Percentiles rank a stretch among this genome's conserved stretches.
phyloP scores from a whole-genome alignment of 2,113 vertebrate genomes.

The Balaeniceps rex region DNA sequence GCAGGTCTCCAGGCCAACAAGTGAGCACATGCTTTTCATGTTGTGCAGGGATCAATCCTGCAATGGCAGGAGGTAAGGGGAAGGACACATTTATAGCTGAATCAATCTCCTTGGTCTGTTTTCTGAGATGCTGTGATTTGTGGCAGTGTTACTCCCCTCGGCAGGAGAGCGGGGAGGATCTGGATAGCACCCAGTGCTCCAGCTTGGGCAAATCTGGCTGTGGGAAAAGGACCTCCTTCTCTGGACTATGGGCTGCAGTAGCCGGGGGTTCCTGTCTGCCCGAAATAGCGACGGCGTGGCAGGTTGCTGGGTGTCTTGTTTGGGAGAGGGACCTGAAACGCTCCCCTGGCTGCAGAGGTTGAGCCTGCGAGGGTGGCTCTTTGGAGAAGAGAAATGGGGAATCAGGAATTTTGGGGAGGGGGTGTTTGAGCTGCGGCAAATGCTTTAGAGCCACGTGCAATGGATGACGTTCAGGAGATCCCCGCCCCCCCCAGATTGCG shows the following conservation, averaged over 20 bases:
- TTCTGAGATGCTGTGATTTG: neutral
- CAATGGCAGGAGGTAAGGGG: slow-evolving; percentile 13
- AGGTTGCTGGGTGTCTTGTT: neutral
- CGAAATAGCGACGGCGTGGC: neutral
- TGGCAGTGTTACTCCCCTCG: neutral
- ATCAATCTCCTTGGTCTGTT: neutral
- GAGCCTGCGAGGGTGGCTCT: neutral
- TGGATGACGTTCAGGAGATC: neutral
- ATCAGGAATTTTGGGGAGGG: neutral
- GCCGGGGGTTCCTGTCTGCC: accelerated
- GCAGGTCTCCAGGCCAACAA: slow-evolving; percentile 53
- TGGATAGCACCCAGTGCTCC: neutral
- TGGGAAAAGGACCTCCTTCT: neutral
- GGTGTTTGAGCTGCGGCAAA: neutral
- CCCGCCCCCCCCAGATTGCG: accelerated
- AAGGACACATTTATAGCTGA: neutral
- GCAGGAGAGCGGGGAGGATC: neutral
- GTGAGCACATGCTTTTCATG: slow-evolving; percentile 58
- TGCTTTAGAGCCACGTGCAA: accelerated
- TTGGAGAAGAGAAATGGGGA: neutral
- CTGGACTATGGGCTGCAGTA: neutral
- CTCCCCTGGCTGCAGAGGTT: neutral
- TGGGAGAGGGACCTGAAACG: neutral
- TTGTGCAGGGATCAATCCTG: slow-evolving; percentile 29
- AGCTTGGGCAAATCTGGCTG: neutral